Evolutionary conservation across 1,140 invertebrate genomes (phyloP).

Genomic region (Mactra quadrangularis): DNA sequence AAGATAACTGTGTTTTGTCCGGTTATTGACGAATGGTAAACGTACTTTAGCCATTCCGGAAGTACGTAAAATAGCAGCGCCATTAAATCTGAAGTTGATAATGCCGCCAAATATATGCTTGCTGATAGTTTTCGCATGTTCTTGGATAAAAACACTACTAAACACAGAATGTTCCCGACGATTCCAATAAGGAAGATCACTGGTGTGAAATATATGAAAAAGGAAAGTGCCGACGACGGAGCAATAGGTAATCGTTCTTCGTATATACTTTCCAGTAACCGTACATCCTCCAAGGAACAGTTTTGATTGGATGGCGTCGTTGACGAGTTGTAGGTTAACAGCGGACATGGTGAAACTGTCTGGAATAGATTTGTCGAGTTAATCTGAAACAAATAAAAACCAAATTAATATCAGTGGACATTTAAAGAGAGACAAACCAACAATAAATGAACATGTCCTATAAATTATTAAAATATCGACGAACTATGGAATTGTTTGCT

Average conservation of each 20-base stretch:
- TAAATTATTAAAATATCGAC: no score
- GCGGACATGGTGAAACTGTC: no score
- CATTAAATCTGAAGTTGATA: slow-evolving; percentile 76
- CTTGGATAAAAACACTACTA: slow-evolving; percentile 76
- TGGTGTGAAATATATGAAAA: slow-evolving; percentile 57
- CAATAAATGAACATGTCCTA: no score
- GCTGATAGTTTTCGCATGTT: slow-evolving; percentile 77
- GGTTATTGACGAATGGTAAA: slow-evolving; percentile 47
- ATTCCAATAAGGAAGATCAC: slow-evolving; percentile 69
- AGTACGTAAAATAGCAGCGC: slow-evolving; percentile 77
- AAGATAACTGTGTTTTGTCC: slow-evolving; percentile 56
- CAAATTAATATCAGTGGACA: no score
- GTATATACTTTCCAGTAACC: not conserved
- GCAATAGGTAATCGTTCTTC: not conserved
- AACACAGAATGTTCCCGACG: slow-evolving; percentile 74
- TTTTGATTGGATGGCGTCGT: no score
- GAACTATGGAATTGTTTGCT: no score
- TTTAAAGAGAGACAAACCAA: no score
- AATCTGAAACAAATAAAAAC: no score
- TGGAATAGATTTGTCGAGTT: no score
- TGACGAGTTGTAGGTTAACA: no score
- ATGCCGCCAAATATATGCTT: slow-evolving; percentile 75
- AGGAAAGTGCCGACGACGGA: slow-evolving; percentile 11
- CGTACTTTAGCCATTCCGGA: slow-evolving; percentile 74
- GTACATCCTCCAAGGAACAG: slow-evolving; percentile 8